Evolutionary conservation across 2,888 invertebrate genomes (phyloP), one percentile per base, ranked within the genome.

Genomic region (Cheilosia variabilis): DNA sequence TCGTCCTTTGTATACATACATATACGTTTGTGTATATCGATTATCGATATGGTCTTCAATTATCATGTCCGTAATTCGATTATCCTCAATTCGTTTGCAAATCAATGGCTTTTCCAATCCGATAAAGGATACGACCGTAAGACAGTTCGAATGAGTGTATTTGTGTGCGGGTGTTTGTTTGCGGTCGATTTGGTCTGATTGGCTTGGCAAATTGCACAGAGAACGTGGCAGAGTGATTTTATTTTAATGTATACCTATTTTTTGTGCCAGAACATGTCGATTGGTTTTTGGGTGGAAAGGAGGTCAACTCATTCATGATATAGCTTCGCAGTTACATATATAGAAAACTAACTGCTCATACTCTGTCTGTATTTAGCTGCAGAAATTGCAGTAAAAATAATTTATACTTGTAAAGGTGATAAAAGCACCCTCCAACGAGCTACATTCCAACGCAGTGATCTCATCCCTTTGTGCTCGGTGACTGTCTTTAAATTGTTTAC

Each of bases 1-100:
- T 63, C 19, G 10, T 45, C 57, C 17, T 5, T 6, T 9, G n/a
- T 45, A n/a, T 45, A 31, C 55, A 5, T 17, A 47, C 22, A 45
- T 50, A 37, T 45, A 47, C 27, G 15, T 41, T 41, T 34, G 50
- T 10, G 62, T 55, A 72, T 83, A 83, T 83, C 83, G 78, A 83
- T 73, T 78, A 73, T 75, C 83, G 73, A 75, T 79, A 75, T 69
- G 63, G 63, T 58, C 63, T 79, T 73, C 68, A 84, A 84, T 84
- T 84, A 84, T 79, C 63, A 50, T 84, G 63, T 73, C 68, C 58
- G 69, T 75, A 79, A 84, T 84, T 84, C 79, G 83, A 84, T 84
- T 84, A 84, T 43, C 68, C 63, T 47, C 66, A 60, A 60, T 73
- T 73, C 60, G 55, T 43, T 68, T 62, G 45, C 41, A 68, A 75